Conservation (phyloP, 2,797 vertebrate species). For the Tokudaia muenninki region DNA sequence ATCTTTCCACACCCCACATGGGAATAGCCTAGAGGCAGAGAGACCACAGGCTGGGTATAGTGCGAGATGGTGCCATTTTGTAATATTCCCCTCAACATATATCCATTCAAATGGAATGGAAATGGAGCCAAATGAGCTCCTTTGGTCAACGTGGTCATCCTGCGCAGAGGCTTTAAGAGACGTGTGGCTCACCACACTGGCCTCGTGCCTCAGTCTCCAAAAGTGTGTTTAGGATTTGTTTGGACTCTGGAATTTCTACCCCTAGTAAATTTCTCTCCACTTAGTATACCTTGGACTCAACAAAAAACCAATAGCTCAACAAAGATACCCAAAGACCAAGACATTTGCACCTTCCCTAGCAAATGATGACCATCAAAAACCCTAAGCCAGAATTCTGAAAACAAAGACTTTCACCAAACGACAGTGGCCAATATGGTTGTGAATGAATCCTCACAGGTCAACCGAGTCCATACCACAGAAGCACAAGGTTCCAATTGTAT, state of each 20-base stretch:
- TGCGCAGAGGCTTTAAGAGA: neutral
- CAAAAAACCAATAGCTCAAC: neutral
- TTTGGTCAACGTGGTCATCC: neutral
- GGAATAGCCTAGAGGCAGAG: too few species aligned
- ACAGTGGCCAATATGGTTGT: neutral
- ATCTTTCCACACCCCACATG: too few species aligned
- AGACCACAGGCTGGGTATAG: too few species aligned
- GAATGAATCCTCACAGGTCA: neutral
- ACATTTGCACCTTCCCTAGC: neutral
- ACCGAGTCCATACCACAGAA: neutral
- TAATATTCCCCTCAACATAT: neutral
- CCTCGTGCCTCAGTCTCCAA: neutral
- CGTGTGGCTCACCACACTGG: neutral
- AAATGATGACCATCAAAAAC: too few species aligned
- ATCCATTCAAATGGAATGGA: conserved; percentile 15
- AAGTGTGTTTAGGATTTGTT: neutral
- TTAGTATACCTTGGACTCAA: neutral
- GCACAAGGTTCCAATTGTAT: neutral
- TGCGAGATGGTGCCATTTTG: too few species aligned
- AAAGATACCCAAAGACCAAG: neutral
- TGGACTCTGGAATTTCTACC: neutral
- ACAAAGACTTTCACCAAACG: neutral
- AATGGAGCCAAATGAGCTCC: neutral
- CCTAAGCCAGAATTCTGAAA: too few species aligned
- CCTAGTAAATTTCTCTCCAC: neutral